These are phyloP conservation scores for Lycaon pictus DNA, from an alignment of 2,113 vertebrate genomes.

Conservation along the genomic window DNA sequence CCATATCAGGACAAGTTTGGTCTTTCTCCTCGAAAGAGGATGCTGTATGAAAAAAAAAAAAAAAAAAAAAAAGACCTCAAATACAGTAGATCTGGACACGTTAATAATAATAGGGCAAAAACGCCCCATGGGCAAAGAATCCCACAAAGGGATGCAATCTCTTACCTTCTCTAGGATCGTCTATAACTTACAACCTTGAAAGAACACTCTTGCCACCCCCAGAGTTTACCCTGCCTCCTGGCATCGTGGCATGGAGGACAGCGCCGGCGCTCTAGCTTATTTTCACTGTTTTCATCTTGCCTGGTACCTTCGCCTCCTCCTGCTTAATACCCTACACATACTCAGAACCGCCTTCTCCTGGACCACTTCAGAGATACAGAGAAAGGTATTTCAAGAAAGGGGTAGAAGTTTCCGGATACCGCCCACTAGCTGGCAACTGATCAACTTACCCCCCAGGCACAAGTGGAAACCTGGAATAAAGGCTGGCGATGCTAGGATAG, in stretches of 20 bases:
- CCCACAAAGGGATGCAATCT: neutral
- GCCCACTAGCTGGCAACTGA: neutral
- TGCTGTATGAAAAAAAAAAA: too few relatives aligned
- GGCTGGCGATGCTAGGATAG: accelerated
- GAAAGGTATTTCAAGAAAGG: neutral
- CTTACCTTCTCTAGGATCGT: neutral
- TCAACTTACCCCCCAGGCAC: neutral
- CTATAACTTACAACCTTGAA: neutral
- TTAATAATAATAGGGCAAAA: neutral
- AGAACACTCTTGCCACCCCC: neutral
- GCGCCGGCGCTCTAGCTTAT: too few relatives aligned
- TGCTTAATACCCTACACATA: neutral
- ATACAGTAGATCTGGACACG: accelerated
- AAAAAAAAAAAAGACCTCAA: too few relatives aligned
- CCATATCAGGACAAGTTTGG: neutral
- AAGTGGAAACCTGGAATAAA: neutral
- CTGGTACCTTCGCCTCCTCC: neutral
- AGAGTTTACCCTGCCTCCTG: accelerated
- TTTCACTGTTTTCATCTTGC: neutral
- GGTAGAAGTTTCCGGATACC: neutral
- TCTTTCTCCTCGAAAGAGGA: neutral
- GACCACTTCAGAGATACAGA: neutral
- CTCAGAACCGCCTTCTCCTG: accelerated
- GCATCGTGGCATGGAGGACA: accelerated
- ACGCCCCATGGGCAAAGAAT: neutral